Percentiles rank a stretch among this genome's conserved stretches.
These are phyloP conservation scores for Salvelinus alpinus DNA, from an alignment of 2,113 vertebrate genomes.

Conservation along the genomic window DNA sequence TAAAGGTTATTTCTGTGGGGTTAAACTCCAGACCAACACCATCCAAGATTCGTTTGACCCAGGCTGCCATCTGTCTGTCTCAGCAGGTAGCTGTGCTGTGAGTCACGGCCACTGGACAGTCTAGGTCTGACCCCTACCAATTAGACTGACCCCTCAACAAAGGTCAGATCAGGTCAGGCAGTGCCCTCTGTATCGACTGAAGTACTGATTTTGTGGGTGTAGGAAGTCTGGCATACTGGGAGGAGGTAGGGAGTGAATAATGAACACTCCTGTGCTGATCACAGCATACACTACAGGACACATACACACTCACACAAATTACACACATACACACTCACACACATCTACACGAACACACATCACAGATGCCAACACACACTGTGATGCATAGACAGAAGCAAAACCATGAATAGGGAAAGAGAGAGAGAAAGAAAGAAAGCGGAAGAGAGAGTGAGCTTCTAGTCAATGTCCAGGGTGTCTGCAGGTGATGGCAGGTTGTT, in stretches of 20 bases:
- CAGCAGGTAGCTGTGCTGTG: no score
- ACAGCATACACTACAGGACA: neutral
- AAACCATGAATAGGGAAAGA: neutral
- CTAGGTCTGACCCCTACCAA: no score
- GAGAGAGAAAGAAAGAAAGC: neutral
- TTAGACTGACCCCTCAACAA: no score
- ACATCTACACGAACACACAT: slow-evolving; percentile 16
- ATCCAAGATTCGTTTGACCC: no score
- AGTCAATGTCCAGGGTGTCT: neutral
- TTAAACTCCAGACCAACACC: no score
- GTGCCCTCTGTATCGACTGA: no score
- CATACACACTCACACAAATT: slow-evolving; percentile 18
- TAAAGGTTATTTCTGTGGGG: no score
- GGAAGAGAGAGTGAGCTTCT: neutral
- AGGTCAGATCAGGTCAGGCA: no score
- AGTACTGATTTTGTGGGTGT: no score
- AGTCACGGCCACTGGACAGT: no score
- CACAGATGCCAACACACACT: slow-evolving; percentile 3
- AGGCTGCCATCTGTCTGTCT: no score
- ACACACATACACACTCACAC: slow-evolving; percentile 24
- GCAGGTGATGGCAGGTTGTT: neutral
- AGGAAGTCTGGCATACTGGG: neutral
- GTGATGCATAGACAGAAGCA: neutral
- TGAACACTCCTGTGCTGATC: neutral
- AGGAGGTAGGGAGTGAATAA: neutral